These are phyloP conservation scores for Acanthis flammea DNA, from an alignment of 2,797 vertebrate species.

Conservation along the genomic window DNA sequence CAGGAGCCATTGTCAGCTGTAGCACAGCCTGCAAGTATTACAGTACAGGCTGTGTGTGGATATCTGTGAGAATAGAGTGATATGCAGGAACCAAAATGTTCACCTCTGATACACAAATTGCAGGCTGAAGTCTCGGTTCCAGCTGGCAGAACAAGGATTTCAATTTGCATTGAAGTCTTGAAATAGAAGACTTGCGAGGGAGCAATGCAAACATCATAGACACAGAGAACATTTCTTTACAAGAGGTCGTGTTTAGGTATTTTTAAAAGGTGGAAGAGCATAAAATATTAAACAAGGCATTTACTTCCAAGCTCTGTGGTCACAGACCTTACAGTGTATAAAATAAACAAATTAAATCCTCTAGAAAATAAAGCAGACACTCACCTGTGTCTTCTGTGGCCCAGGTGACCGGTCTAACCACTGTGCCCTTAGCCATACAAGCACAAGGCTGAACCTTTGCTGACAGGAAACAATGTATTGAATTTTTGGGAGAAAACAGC, in stretches of 20 bases:
- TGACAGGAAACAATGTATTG: accelerated
- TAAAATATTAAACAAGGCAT: background rate
- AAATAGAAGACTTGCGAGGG: background rate
- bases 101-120: background rate
- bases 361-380: background rate
- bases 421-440: too few relatives aligned
- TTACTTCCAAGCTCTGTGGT: background rate
- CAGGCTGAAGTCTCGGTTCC: background rate
- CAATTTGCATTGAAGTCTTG: background rate
- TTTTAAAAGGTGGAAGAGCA: background rate
- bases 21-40: background rate
- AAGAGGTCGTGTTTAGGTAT: background rate
- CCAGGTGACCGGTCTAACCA: background rate
- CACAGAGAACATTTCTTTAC: background rate
- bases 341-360: background rate
- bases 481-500: background rate
- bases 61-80: background rate
- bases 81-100: background rate
- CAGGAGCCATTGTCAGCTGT: background rate
- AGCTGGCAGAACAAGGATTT: background rate
- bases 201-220: background rate
- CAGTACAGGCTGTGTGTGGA: background rate
- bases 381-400: background rate
- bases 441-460: background rate
- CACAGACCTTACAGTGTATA: background rate